phyloP scores from a whole-genome alignment of 2,797 vertebrate species.

The Momotus momota region DNA sequence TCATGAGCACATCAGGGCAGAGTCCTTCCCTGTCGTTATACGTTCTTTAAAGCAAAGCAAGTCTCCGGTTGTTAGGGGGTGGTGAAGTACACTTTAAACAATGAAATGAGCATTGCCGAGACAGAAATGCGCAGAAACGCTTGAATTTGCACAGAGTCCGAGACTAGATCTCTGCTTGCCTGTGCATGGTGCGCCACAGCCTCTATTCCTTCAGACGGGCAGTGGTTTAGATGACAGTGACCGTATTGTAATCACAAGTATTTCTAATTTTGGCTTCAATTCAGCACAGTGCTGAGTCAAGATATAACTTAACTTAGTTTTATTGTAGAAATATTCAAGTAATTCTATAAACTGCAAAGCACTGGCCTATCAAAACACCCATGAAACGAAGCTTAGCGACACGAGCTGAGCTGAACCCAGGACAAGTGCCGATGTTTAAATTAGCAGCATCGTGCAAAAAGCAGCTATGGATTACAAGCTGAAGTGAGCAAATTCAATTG shows the following conservation, averaged over 20 bases:
- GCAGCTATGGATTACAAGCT: not conserved
- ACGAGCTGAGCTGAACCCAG: not conserved
- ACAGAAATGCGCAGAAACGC: not conserved
- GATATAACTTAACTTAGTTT: not conserved
- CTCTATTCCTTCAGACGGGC: not conserved
- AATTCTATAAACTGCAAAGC: not conserved
- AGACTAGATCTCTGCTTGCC: not conserved
- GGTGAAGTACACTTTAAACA: not conserved
- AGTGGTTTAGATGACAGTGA: not conserved
- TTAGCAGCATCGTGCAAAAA: not conserved
- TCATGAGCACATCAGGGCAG: not conserved
- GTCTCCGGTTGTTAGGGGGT: not conserved
- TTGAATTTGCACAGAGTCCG: not conserved
- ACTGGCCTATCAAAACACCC: not conserved
- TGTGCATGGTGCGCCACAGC: not conserved
- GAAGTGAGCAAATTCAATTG: conserved; percentile 25
- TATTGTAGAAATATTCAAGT: not conserved
- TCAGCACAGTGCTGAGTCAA: not conserved
- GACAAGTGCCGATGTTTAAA: not conserved
- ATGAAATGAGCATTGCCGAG: not conserved
- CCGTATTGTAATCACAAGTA: not conserved
- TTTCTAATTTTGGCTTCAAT: not conserved
- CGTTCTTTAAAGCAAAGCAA: not conserved
- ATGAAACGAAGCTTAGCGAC: not conserved
- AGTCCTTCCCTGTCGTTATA: not conserved